Conservation (phyloP, 30 jellyfish, hydroid and myxozoan genomes). For the Haliclystus octoradiatus region DNA sequence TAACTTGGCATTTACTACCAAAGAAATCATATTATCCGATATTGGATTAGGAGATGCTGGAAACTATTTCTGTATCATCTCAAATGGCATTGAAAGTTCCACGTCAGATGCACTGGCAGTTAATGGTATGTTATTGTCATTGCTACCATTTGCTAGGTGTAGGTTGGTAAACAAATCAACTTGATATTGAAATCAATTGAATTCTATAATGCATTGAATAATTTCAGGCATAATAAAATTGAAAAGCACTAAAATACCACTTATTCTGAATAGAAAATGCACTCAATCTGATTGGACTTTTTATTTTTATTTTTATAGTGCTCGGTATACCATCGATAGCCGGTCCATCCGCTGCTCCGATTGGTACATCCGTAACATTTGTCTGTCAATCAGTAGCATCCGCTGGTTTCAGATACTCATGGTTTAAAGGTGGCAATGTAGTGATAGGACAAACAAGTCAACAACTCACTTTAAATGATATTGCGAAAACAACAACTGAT, state of each 20-base stretch:
- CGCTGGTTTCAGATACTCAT: not conserved
- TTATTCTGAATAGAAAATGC: too few relatives aligned
- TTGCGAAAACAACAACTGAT: not conserved
- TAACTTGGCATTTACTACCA: too few relatives aligned
- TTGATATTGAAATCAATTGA: too few relatives aligned
- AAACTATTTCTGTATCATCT: not conserved
- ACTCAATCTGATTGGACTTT: too few relatives aligned
- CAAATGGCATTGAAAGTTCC: not conserved
- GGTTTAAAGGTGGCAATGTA: not conserved
- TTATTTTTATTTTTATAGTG: not conserved
- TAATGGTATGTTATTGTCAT: not conserved
- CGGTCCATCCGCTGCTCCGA: not conserved
- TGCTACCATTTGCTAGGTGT: too few relatives aligned
- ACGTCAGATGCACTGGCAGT: not conserved
- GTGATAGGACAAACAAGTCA: not conserved
- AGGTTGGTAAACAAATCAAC: too few relatives aligned
- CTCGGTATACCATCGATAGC: not conserved
- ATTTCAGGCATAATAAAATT: too few relatives aligned
- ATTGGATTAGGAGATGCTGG: not conserved
- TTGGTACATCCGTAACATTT: not conserved
- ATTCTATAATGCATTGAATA: too few relatives aligned
- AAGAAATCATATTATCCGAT: not conserved
- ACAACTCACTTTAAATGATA: not conserved
- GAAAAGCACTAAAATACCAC: too few relatives aligned
- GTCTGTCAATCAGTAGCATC: not conserved